Conservation (phyloP, 2,113 vertebrate genomes). For the Cyprichromis sp. region DNA sequence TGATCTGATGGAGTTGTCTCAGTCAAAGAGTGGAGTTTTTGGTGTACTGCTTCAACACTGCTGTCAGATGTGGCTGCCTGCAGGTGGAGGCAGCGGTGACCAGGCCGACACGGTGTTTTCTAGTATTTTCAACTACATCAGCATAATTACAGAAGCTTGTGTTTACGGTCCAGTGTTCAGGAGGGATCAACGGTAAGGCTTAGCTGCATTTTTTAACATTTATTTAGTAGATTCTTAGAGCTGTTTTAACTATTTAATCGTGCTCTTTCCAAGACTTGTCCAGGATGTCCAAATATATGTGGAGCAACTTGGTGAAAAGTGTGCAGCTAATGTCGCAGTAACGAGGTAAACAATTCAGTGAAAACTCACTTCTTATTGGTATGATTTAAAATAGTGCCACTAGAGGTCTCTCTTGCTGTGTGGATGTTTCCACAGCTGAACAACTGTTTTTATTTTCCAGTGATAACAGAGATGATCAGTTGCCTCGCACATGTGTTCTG, state of each 20-base stretch:
- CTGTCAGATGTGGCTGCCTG: slow-evolving; percentile 79
- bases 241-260: not conserved
- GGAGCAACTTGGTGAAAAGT: slow-evolving; percentile 79
- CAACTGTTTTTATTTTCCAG: slow-evolving; percentile 63
- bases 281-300: slow-evolving; percentile 86
- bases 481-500: slow-evolving; percentile 79
- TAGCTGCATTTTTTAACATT: not conserved
- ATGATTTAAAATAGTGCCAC: not conserved
- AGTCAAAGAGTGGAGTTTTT: slow-evolving; percentile 85
- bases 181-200: slow-evolving; percentile 83
- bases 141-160: slow-evolving; percentile 83
- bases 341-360: slow-evolving; percentile 32
- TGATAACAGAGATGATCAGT: slow-evolving; percentile 82
- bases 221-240: not conserved
- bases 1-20: slow-evolving; percentile 82
- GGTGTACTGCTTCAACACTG: slow-evolving; percentile 81
- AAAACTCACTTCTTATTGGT: not conserved
- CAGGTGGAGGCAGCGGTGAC: not conserved
- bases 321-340: slow-evolving; percentile 76
- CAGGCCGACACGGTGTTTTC: slow-evolving; percentile 48
- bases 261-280: slow-evolving; percentile 70
- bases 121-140: slow-evolving; percentile 72
- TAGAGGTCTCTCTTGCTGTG: slow-evolving; percentile 12
- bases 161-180: slow-evolving; percentile 87
- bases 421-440: not conserved